phyloP scores from a whole-genome alignment of 2,113 vertebrate genomes.

The Psittacula cyanocephala region DNA sequence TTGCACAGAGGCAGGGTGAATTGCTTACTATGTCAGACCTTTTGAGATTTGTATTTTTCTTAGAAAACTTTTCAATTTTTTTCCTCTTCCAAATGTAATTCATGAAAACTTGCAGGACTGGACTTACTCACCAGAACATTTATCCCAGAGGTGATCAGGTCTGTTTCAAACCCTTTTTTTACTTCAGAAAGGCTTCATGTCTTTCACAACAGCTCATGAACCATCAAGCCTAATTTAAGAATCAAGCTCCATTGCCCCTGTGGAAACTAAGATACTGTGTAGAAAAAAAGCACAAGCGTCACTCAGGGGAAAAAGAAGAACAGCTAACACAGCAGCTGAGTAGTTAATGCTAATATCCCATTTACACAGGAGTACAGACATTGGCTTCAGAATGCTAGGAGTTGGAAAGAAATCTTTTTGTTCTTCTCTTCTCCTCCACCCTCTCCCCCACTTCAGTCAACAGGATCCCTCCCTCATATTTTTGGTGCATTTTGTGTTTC shows the following conservation, averaged over 20 bases:
- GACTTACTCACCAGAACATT: neutral
- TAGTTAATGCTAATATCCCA: neutral
- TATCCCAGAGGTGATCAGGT: neutral
- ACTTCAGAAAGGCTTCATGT: neutral
- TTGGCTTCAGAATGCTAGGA: neutral
- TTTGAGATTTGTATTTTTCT: neutral
- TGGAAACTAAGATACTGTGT: neutral
- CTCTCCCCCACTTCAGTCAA: neutral
- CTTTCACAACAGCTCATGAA: neutral
- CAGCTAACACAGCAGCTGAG: neutral
- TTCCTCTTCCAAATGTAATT: neutral
- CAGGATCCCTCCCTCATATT: neutral
- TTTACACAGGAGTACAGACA: neutral
- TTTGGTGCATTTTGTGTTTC: neutral
- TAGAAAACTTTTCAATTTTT: neutral
- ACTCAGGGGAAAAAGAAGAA: neutral
- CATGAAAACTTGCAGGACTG: neutral
- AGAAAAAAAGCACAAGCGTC: neutral
- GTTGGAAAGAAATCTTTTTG: fast-evolving
- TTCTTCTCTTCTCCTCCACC: neutral
- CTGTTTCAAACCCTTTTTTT: neutral
- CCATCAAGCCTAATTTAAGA: neutral
- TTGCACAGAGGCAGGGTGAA: neutral
- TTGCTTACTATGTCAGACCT: neutral
- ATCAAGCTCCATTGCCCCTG: neutral